phyloP scores from a whole-genome alignment of 1,140 invertebrate genomes.

The Cyclina sinensis region DNA sequence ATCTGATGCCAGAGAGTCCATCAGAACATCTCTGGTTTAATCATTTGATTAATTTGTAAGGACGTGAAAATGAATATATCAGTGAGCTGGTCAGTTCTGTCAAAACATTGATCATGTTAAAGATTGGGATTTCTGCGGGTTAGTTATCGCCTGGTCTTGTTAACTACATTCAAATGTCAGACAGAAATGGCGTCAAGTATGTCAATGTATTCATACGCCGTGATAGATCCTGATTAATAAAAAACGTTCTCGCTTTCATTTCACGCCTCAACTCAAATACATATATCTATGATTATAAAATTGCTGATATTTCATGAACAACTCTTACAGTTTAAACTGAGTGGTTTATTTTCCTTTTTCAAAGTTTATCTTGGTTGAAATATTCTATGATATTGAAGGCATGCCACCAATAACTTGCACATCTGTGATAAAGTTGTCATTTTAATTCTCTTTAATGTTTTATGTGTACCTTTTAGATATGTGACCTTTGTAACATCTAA shows the following conservation, averaged over 20 bases:
- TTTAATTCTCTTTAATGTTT: constrained; percentile 16
- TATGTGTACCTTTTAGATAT: not conserved
- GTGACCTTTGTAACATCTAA: not conserved
- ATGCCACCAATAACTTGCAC: not conserved
- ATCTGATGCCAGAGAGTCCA: not conserved
- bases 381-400: too few relatives aligned
- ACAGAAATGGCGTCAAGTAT: too few relatives aligned
- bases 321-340: too few relatives aligned
- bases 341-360: too few relatives aligned
- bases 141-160: not conserved
- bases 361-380: too few relatives aligned
- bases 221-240: too few relatives aligned
- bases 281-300: too few relatives aligned
- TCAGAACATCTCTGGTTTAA: not conserved
- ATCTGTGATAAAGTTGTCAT: not conserved
- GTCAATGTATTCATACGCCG: too few relatives aligned
- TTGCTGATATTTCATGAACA: too few relatives aligned
- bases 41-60: constrained; percentile 39
- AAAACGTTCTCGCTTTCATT: too few relatives aligned
- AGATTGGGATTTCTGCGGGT: not conserved
- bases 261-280: too few relatives aligned
- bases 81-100: not conserved
- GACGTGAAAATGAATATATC: constrained; percentile 33
- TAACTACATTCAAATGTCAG: too few relatives aligned
- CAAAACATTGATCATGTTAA: not conserved